A percentile compares a stretch with the other conserved stretches of the same genome.
Evolutionary conservation across 35 echinoderm and acorn worm species (phyloP).

Genomic region (Anneissia japonica): DNA sequence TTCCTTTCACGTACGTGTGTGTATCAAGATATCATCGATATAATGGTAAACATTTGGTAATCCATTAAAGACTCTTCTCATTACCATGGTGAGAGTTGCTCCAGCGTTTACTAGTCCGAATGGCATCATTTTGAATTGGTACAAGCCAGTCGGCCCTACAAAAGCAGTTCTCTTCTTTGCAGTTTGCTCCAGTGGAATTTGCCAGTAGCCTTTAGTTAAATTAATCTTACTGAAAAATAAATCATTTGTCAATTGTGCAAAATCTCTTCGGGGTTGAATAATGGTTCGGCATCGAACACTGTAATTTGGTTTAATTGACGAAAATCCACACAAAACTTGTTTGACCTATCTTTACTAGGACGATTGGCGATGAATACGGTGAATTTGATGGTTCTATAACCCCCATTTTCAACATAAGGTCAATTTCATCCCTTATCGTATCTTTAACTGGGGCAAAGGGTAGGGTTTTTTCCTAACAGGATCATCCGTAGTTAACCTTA

Average conservation of each 20-base stretch:
- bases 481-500: not conserved
- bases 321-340: conserved; percentile 5
- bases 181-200: not conserved
- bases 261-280: not conserved
- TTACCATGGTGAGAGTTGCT: not conserved
- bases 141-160: not conserved
- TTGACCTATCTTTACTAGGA: not conserved
- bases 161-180: conserved; percentile 1
- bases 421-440: not conserved
- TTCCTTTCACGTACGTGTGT: not conserved
- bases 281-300: not conserved
- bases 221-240: not conserved
- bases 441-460: not conserved
- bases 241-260: not conserved
- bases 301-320: not conserved
- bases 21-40: not conserved
- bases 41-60: not conserved
- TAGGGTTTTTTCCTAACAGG: not conserved
- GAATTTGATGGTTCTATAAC: not conserved
- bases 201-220: conserved; percentile 8
- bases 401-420: not conserved
- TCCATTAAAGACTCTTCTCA: not conserved
- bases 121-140: not conserved
- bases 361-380: not conserved
- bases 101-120: conserved; percentile 1